Evolutionary conservation across 2,113 vertebrate genomes (phyloP).

Genomic region (Excalfactoria chinensis): DNA sequence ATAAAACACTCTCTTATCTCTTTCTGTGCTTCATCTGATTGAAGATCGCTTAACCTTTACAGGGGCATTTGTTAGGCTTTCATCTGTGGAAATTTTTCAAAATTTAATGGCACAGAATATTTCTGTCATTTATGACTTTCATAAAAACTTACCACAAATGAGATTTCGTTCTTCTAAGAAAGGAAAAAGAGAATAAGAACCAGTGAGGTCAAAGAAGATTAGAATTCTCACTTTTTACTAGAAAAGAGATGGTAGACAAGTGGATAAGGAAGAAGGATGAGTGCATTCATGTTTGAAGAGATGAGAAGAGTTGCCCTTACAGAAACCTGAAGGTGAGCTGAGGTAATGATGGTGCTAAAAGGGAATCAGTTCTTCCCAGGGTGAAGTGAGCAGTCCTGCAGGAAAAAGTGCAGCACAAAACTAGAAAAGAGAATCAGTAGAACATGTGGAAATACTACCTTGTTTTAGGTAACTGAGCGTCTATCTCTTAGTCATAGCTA

Average conservation of each 20-base stretch:
- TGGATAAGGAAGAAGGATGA: neutral
- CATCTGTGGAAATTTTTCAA: neutral
- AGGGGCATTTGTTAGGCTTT: neutral
- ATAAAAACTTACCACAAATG: neutral
- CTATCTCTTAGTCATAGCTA: neutral
- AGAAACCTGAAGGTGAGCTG: neutral
- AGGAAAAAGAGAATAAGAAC: neutral
- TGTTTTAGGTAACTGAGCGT: neutral
- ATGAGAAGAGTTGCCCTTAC: neutral
- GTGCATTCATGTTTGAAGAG: neutral
- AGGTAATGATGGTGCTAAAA: neutral
- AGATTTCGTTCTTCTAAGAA: neutral
- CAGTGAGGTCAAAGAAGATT: neutral
- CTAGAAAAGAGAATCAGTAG: neutral
- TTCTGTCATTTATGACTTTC: neutral
- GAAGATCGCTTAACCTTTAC: slow-evolving; percentile 20
- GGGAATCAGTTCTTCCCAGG: neutral
- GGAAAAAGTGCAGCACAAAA: neutral
- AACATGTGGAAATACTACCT: neutral
- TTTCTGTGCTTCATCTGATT: neutral
- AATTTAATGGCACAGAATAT: neutral
- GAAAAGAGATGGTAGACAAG: neutral
- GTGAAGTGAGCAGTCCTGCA: neutral
- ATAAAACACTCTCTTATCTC: neutral
- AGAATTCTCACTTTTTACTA: neutral